Percentiles rank a stretch among this genome's conserved stretches.
Evolutionary conservation across 2,888 invertebrate genomes (phyloP).

Genomic region (Caenorhabditis japonica): DNA sequence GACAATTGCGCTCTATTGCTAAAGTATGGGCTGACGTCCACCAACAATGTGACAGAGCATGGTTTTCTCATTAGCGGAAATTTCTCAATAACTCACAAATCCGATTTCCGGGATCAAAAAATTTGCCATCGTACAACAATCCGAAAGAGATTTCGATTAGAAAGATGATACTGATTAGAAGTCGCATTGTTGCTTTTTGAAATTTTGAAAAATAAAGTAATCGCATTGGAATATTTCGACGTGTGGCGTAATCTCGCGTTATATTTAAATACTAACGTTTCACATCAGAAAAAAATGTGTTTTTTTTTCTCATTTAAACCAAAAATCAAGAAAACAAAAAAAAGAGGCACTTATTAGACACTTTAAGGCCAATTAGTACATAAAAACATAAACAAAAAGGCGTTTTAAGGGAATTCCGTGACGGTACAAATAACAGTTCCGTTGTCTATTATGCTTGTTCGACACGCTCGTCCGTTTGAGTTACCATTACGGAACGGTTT

Average conservation of each 20-base stretch:
- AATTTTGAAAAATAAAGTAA: too few relatives aligned
- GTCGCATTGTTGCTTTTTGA: not conserved
- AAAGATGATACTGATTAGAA: slow-evolving; percentile 3
- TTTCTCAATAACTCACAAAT: slow-evolving; percentile 28
- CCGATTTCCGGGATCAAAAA: slow-evolving; percentile 23
- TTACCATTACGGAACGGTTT: slow-evolving; percentile 15
- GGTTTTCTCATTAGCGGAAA: too few relatives aligned
- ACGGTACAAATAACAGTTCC: slow-evolving; percentile 38
- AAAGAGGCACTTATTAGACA: slow-evolving; percentile 2
- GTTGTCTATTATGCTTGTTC: slow-evolving; percentile 31
- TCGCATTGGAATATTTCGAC: too few relatives aligned
- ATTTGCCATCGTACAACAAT: slow-evolving; percentile 32
- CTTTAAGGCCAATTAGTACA: slow-evolving; percentile 3
- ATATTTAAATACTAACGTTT: too few relatives aligned
- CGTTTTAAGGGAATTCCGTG: slow-evolving; percentile 42
- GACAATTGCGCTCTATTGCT: too few relatives aligned
- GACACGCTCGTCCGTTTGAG: slow-evolving; percentile 26
- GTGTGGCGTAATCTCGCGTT: too few relatives aligned
- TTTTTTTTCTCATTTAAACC: too few relatives aligned
- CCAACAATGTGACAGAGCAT: not conserved
- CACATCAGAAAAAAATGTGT: too few relatives aligned
- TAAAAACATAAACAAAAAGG: too few relatives aligned
- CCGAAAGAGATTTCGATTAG: slow-evolving; percentile 15
- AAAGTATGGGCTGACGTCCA: not conserved
- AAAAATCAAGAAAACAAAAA: slow-evolving; percentile 19